Conservation (phyloP, 35 echinoderm and acorn worm species). For the Apostichopus japonicus region DNA sequence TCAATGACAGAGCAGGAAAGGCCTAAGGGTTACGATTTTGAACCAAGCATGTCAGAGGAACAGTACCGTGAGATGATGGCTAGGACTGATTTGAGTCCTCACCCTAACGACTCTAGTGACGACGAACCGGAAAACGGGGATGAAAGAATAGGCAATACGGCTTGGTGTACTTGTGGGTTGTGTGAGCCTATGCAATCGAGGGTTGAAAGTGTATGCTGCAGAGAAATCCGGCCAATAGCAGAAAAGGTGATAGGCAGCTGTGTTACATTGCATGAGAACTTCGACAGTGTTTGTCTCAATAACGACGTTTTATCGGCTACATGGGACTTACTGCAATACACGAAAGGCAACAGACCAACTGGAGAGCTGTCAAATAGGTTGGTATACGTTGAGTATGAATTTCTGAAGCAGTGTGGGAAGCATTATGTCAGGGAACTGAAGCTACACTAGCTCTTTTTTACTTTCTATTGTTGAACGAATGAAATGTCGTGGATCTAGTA, state of each 20-base stretch:
- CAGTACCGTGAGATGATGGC: neutral
- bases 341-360: neutral
- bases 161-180: neutral
- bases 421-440: too few relatives aligned
- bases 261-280: neutral
- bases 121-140: neutral
- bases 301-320: neutral
- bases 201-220: neutral
- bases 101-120: too few relatives aligned
- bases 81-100: neutral
- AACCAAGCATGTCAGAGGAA: neutral
- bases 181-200: neutral
- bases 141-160: neutral
- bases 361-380: constrained; percentile 1
- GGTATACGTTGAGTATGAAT: neutral
- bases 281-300: constrained; percentile 11
- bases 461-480: too few relatives aligned
- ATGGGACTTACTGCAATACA: neutral
- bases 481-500: too few relatives aligned
- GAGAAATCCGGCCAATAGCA: neutral
- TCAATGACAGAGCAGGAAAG: neutral
- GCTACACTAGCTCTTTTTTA: too few relatives aligned
- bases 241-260: neutral
- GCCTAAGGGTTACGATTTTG: neutral
- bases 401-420: too few relatives aligned